A percentile compares a stretch with the other conserved stretches of the same genome.
Conservation (phyloP, 2,888 invertebrate species). For the Xestia sexstrigata region DNA sequence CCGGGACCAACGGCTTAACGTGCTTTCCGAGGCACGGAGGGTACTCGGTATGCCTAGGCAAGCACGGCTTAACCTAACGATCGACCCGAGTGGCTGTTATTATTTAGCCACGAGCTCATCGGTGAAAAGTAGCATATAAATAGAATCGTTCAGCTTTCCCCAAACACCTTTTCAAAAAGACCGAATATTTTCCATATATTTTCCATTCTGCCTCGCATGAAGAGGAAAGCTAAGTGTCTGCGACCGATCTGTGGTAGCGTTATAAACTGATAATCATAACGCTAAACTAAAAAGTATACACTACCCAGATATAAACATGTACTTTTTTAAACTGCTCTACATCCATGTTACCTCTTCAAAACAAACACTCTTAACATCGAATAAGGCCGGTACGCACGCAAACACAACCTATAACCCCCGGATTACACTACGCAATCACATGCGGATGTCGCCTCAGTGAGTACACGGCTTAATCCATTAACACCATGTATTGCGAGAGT, state of each 20-base stretch:
- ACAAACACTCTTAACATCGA: constrained; percentile 12
- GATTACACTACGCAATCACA: constrained; percentile 40
- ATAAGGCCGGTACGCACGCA: constrained; percentile 25
- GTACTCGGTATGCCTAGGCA: too few relatives aligned
- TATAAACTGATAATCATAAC: neutral
- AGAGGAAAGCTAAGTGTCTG: neutral
- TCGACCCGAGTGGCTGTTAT: too few relatives aligned
- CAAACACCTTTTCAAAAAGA: neutral
- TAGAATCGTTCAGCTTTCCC: neutral
- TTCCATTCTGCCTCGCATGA: neutral
- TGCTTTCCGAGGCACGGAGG: too few relatives aligned
- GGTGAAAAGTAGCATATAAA: too few relatives aligned
- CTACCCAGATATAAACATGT: neutral
- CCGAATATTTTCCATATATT: neutral
- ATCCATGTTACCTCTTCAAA: constrained; percentile 1
- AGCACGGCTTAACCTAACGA: too few relatives aligned
- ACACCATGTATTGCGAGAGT: constrained; percentile 24
- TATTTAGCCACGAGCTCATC: too few relatives aligned
- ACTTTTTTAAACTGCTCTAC: neutral
- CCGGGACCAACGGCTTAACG: too few relatives aligned
- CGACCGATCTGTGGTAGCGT: neutral
- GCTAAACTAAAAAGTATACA: neutral
- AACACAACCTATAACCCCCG: neutral
- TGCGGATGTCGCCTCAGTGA: constrained; percentile 11
- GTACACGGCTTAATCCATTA: constrained; percentile 42